Evolutionary conservation across 2,113 vertebrate species (phyloP).

Genomic region (Harpagus bidentatus): DNA sequence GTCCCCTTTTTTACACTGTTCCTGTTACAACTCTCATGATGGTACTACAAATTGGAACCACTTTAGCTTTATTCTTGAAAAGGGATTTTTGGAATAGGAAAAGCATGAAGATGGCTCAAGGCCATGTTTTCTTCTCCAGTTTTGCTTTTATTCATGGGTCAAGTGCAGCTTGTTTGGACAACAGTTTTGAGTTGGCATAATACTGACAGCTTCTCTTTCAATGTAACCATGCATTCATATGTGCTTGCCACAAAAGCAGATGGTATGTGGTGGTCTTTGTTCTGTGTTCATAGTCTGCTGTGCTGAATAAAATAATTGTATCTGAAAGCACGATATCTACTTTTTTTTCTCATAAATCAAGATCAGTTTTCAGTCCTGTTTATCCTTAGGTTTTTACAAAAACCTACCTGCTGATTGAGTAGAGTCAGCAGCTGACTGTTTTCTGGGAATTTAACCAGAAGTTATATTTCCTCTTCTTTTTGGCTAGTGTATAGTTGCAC

Average conservation of each 20-base stretch:
- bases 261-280: background rate
- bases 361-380: background rate
- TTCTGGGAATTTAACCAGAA: background rate
- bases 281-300: background rate
- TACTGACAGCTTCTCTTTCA: background rate
- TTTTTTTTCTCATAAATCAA: background rate
- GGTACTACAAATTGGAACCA: background rate
- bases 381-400: background rate
- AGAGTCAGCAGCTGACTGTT: background rate
- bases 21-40: background rate
- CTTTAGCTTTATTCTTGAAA: background rate
- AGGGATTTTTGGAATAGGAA: background rate
- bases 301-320: background rate
- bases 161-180: background rate
- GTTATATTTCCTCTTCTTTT: background rate
- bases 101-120: background rate
- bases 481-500: background rate
- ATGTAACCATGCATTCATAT: accelerated
- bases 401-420: background rate
- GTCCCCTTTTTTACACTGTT: background rate
- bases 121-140: background rate
- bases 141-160: background rate
- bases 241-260: background rate
- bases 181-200: background rate
- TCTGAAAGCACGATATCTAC: background rate